A percentile compares a stretch with the other conserved stretches of the same genome.
Evolutionary conservation across 2,888 invertebrate genomes (phyloP).

Genomic region (Blastobasis lacticolella): DNA sequence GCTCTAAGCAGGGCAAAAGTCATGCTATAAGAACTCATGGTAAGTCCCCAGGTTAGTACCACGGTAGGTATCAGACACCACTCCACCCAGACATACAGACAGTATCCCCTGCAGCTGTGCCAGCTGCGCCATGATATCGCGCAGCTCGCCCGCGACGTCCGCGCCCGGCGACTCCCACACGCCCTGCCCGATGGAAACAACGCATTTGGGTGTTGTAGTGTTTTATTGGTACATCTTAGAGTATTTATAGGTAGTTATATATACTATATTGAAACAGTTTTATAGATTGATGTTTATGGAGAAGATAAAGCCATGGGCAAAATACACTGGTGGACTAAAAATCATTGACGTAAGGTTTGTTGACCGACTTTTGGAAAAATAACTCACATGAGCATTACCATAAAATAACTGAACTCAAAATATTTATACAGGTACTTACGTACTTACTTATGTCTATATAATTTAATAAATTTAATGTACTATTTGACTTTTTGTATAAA

Average conservation of each 20-base stretch:
- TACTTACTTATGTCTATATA: no score
- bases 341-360: no score
- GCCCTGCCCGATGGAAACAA: conserved; percentile 31
- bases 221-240: neutral
- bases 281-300: no score
- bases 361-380: neutral
- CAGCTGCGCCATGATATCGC: conserved; percentile 42
- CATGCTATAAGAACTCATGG: no score
- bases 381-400: no score
- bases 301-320: neutral
- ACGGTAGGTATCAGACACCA: neutral
- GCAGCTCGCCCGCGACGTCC: conserved; percentile 41
- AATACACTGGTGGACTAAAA: no score
- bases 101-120: conserved; percentile 39
- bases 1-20: no score
- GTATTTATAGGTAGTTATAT: neutral
- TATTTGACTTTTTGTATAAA: no score
- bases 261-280: neutral
- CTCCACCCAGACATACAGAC: conserved; percentile 31
- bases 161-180: conserved; percentile 44
- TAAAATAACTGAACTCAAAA: no score
- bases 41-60: no score
- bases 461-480: no score
- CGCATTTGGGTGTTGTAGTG: neutral
- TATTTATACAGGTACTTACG: no score